Conservation (phyloP, 2,113 vertebrate species). For the Halcyon senegalensis region DNA sequence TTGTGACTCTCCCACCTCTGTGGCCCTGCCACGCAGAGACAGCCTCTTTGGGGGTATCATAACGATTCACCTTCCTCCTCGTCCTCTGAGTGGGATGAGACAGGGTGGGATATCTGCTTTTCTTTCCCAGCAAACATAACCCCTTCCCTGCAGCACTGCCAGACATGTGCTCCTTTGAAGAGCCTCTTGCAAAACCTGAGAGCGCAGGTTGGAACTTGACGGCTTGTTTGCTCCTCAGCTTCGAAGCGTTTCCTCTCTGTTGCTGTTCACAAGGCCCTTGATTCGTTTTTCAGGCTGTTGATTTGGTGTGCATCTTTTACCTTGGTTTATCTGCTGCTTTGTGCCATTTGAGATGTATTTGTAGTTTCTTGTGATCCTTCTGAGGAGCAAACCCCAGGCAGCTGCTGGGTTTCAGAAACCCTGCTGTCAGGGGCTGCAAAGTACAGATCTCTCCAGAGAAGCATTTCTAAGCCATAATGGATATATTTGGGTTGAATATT, state of each 20-base stretch:
- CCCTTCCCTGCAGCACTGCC: not conserved
- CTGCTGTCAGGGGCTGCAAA: not conserved
- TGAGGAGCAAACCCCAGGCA: not conserved
- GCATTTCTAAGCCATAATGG: not conserved
- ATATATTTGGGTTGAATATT: not conserved
- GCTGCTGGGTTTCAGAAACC: not conserved
- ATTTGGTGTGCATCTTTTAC: not conserved
- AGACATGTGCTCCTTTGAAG: not conserved
- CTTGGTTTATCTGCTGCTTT: not conserved
- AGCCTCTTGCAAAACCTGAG: not conserved
- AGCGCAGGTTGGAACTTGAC: not conserved
- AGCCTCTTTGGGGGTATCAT: too few relatives aligned
- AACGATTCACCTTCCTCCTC: too few relatives aligned
- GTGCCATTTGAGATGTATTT: not conserved
- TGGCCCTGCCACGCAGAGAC: too few relatives aligned
- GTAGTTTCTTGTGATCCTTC: not conserved
- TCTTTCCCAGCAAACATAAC: rapidly evolving
- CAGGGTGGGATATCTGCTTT: not conserved
- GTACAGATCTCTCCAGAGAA: not conserved
- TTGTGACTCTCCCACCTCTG: too few relatives aligned
- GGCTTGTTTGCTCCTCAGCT: not conserved
- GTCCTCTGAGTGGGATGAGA: too few relatives aligned
- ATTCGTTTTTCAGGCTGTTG: not conserved
- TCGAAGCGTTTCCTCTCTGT: rapidly evolving
- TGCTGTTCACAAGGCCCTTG: not conserved